Conservation (phyloP, 2,797 vertebrate species). For the Gallinago solitaria region DNA sequence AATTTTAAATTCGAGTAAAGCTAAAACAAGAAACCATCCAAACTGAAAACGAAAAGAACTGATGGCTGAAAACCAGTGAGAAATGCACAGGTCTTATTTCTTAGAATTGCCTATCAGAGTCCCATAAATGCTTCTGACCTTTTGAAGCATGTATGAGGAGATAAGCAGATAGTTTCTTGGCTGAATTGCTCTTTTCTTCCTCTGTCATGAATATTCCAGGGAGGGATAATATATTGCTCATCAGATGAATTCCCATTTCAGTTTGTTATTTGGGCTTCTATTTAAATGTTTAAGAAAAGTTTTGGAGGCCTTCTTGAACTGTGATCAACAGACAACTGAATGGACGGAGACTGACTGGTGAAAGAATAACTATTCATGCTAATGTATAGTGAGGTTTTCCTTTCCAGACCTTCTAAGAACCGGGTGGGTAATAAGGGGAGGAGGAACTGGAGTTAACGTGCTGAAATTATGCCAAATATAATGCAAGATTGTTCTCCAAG, state of each 20-base stretch:
- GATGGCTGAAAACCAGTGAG: background rate
- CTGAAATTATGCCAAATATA: background rate
- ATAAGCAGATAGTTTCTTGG: background rate
- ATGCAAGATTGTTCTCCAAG: background rate
- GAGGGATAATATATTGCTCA: background rate
- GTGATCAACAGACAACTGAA: background rate
- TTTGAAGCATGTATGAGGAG: background rate
- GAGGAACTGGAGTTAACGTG: background rate
- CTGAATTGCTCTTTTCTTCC: background rate
- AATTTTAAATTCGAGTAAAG: background rate
- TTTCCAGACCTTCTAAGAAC: background rate
- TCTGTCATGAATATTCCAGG: background rate
- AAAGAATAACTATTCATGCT: background rate
- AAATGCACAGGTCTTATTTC: background rate
- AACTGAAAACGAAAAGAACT: background rate
- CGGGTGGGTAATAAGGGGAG: background rate
- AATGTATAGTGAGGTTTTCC: background rate
- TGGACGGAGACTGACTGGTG: background rate
- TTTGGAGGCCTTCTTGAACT: background rate
- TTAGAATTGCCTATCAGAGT: background rate
- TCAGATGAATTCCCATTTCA: background rate
- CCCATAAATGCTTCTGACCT: background rate
- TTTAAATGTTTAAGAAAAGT: background rate
- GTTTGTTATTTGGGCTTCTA: background rate
- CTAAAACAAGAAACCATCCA: background rate